Evolutionary conservation across 2,113 vertebrate genomes (phyloP).

Genomic region (Hippocampus guttulatus): DNA sequence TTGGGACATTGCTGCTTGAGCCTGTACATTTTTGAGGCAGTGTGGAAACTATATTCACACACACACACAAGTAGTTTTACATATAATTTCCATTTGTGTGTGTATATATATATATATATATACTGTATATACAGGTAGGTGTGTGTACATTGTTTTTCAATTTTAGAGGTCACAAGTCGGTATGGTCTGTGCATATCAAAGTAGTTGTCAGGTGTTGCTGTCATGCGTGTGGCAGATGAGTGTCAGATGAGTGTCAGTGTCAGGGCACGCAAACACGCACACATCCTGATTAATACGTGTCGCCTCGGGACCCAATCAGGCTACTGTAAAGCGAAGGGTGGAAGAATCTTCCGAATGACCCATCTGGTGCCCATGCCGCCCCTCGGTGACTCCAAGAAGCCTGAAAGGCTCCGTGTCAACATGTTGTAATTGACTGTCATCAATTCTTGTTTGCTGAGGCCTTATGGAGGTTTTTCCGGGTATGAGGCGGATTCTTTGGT

Average conservation of each 20-base stretch:
- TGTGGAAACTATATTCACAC: neutral
- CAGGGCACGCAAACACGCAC: constrained; percentile 12
- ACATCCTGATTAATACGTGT: constrained; percentile 45
- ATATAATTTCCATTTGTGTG: neutral
- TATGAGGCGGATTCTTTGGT: constrained; percentile 59
- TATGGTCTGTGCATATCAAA: constrained; percentile 7
- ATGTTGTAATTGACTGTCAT: constrained; percentile 69
- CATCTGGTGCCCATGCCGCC: constrained; percentile 52
- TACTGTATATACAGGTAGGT: too few relatives aligned
- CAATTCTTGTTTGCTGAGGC: constrained; percentile 51
- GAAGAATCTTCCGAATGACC: constrained; percentile 59
- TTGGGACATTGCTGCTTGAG: constrained; percentile 6
- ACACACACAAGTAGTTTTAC: neutral
- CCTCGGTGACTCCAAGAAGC: constrained; percentile 15
- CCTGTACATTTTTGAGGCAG: constrained; percentile 14
- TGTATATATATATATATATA: too few relatives aligned
- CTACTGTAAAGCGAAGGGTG: constrained; percentile 55
- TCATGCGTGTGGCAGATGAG: constrained; percentile 33
- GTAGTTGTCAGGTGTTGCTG: constrained; percentile 21
- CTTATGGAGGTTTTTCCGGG: constrained; percentile 51
- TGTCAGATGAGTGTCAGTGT: constrained; percentile 27
- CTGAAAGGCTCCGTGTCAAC: constrained; percentile 52
- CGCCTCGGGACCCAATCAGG: constrained; percentile 46
- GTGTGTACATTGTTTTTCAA: neutral
- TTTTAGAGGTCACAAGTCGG: constrained; percentile 12